These are phyloP conservation scores for Turritopsis dohrnii DNA, from an alignment of 30 jellyfish, hydroid and myxozoan species.

Conservation along the genomic window DNA sequence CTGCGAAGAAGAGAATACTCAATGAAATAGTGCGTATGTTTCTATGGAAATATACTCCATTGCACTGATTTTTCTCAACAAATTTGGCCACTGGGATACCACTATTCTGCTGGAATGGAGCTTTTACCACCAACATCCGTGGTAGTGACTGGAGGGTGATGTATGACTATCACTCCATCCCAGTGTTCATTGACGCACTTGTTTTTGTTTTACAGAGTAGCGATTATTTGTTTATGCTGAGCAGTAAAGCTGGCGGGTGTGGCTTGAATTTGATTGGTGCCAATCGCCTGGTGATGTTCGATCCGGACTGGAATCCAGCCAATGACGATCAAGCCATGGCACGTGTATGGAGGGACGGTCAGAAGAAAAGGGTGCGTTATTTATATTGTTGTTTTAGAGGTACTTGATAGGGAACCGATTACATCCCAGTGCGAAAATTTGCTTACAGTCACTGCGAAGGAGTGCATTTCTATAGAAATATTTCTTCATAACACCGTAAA, in stretches of 20 bases:
- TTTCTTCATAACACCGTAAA: too few species aligned
- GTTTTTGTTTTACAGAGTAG: constrained; percentile 50
- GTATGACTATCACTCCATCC: not conserved
- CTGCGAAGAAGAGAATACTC: too few species aligned
- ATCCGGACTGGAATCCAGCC: constrained; percentile 99
- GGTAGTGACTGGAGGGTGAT: not conserved
- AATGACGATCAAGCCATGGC: constrained; percentile 99
- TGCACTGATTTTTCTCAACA: too few species aligned
- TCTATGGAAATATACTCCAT: too few species aligned
- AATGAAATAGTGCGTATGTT: too few species aligned
- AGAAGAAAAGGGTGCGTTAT: constrained; percentile 82
- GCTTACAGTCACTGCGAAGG: too few species aligned
- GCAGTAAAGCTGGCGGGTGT: constrained; percentile 99
- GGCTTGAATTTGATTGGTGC: constrained; percentile 99
- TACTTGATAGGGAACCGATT: too few species aligned
- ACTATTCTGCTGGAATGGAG: too few species aligned
- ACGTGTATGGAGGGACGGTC: constrained; percentile 99
- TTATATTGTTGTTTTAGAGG: not conserved
- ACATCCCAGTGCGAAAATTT: too few species aligned
- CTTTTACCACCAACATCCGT: not conserved
- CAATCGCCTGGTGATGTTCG: constrained; percentile 97
- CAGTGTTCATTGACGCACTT: not conserved
- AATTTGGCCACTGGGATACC: too few species aligned
- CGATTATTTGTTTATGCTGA: constrained; percentile 92
- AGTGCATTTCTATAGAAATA: too few species aligned